These are phyloP conservation scores for Hymenochirus boettgeri DNA, from an alignment of 2,113 vertebrate species.

Conservation along the genomic window DNA sequence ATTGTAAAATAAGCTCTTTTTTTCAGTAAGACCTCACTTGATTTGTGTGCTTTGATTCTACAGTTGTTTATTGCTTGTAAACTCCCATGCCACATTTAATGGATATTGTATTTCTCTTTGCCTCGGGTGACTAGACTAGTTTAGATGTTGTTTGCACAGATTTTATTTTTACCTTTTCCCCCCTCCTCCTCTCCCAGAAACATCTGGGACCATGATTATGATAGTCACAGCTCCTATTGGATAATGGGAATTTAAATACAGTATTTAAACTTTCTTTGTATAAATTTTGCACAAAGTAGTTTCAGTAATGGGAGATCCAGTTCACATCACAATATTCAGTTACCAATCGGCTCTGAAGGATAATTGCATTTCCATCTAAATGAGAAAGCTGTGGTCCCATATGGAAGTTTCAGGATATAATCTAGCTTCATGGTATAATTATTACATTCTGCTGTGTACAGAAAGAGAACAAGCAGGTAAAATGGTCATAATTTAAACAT, in stretches of 20 bases:
- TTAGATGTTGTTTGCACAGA: constrained; percentile 17
- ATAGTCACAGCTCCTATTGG: fast-evolving
- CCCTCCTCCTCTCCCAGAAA: constrained; percentile 1
- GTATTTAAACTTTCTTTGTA: neutral
- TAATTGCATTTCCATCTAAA: constrained; percentile 9
- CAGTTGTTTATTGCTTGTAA: neutral
- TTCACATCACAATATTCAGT: neutral
- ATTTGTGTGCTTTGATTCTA: constrained; percentile 2
- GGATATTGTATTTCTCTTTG: neutral
- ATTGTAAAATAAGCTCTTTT: neutral
- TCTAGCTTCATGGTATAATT: constrained; percentile 16
- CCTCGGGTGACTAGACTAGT: constrained; percentile 2
- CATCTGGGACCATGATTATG: fast-evolving
- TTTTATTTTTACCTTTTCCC: no score
- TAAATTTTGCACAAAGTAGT: fast-evolving
- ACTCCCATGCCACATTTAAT: constrained; percentile 4
- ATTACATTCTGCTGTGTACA: neutral
- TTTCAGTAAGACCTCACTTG: neutral
- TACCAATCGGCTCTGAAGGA: constrained; percentile 3
- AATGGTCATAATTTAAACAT: constrained; percentile 13
- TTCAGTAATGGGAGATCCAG: neutral
- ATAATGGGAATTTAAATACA: neutral
- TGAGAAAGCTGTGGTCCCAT: constrained; percentile 22
- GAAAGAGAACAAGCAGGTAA: neutral
- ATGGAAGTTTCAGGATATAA: neutral